These are phyloP conservation scores for Panzeria rudis DNA, from an alignment of 2,888 invertebrate species.

Conservation along the genomic window DNA sequence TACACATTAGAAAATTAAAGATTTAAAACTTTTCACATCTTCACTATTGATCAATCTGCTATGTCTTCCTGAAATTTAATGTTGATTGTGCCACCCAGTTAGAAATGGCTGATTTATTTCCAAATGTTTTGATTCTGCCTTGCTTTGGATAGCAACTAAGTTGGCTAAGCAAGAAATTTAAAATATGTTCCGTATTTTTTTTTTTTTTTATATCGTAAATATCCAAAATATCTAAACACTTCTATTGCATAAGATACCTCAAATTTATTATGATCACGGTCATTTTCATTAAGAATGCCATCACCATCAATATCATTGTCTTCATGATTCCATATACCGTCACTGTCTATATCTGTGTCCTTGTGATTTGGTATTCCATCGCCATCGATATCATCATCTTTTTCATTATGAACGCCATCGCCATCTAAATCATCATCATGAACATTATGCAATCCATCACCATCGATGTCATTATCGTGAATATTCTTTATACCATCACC, in stretches of 20 bases:
- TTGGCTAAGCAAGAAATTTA: too few relatives aligned
- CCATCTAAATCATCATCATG: slow-evolving; percentile 82
- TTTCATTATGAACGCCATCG: slow-evolving; percentile 82
- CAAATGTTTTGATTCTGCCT: too few relatives aligned
- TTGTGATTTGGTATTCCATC: slow-evolving; percentile 83
- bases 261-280: slow-evolving; percentile 62
- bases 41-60: too few relatives aligned
- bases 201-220: background rate
- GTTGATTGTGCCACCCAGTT: too few relatives aligned
- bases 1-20: too few relatives aligned
- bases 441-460: slow-evolving; percentile 84
- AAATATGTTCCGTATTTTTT: too few relatives aligned
- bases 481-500: slow-evolving; percentile 83
- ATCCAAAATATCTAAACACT: slow-evolving; percentile 44
- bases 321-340: slow-evolving; percentile 77
- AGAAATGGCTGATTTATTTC: too few relatives aligned
- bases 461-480: slow-evolving; percentile 77
- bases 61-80: too few relatives aligned
- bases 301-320: slow-evolving; percentile 75
- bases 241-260: slow-evolving; percentile 47
- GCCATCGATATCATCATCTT: slow-evolving; percentile 83
- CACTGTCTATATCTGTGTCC: slow-evolving; percentile 79
- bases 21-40: too few relatives aligned
- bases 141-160: too few relatives aligned
- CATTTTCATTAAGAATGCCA: slow-evolving; percentile 77